These are phyloP conservation scores for Misgurnus mizolepis DNA, from an alignment of 2,113 vertebrate genomes.

Conservation along the genomic window DNA sequence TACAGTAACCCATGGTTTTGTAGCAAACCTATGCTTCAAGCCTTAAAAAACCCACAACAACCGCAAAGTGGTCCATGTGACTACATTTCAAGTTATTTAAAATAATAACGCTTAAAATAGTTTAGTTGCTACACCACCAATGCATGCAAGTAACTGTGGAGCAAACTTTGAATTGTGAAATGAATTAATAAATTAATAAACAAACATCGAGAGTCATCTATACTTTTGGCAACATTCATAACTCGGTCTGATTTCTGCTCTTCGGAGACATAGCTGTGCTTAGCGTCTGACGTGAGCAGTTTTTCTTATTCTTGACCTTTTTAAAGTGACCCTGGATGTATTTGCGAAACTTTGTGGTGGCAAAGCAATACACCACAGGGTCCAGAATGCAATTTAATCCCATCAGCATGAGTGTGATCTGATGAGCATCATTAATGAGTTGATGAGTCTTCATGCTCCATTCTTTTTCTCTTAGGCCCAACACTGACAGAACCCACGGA, in stretches of 20 bases:
- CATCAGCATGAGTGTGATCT: slow-evolving; percentile 87
- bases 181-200: neutral
- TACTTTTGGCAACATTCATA: neutral
- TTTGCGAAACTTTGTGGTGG: slow-evolving; percentile 88
- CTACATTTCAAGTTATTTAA: too few species aligned
- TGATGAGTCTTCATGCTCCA: slow-evolving; percentile 66
- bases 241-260: slow-evolving; percentile 59
- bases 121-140: too few species aligned
- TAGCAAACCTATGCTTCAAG: too few species aligned
- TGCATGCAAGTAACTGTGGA: neutral
- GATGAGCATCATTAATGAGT: slow-evolving; percentile 82
- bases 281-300: slow-evolving; percentile 76
- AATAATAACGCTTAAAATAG: too few species aligned
- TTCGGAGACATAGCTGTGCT: slow-evolving; percentile 73
- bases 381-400: slow-evolving; percentile 90
- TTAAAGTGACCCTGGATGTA: slow-evolving; percentile 79
- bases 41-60: too few species aligned
- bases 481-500: slow-evolving; percentile 84
- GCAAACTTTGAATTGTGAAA: neutral
- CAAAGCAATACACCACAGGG: slow-evolving; percentile 93
- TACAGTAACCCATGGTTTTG: too few species aligned
- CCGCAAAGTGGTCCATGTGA: too few species aligned
- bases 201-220: neutral
- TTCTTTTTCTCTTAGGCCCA: slow-evolving; percentile 67
- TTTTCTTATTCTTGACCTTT: slow-evolving; percentile 74